Base-by-base conservation (phyloP, 2,797 vertebrate species). In the Fringilla coelebs region DNA sequence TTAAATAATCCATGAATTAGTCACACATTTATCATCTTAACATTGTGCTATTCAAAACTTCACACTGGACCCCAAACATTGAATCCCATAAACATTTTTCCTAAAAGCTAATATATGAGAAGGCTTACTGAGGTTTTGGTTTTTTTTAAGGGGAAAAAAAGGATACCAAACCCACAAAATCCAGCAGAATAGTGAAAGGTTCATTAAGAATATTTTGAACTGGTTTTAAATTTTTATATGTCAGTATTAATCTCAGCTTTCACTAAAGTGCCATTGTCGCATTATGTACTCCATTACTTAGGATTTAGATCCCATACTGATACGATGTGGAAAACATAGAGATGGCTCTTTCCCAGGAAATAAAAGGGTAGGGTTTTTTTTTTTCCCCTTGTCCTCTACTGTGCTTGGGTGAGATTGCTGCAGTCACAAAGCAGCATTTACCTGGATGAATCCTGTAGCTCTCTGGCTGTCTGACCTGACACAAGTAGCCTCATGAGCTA, bases 1-100 rank as follows among this genome's bases (percentile, higher is more conserved):
- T 89, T 86, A 86, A 96, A 92, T 93, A 96, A 93, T 94, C 90
- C 48, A 1, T 73, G 51, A 83, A 96, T 97, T 96, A 91, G 96
- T 96, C 93, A 95, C 90, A 79, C 94, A 46, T 94, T 91, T 83
- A 91, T 87, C 75, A 94, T 52, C 10, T 86, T 86, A 77, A 65
- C 2, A 1, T 94, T 87, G 22, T 3, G 22, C 51, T 76, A 17
- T 75, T 95, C 76, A 82, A 21, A 88, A 62, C 85, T 85, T 83
- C 49, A 43, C 58, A 55, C 32, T 88, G 61, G n/a, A 34, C 76
- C 89, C 78, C 68, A 90, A 58, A 58, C 24, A 20, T 0, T 46
- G 24, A 49, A 65, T 80, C 81, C 34, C 45, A 46, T 73, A 90
- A 84, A 79, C 0, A 2, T 34, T 90, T 93, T 89, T 85, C 26